Conservation (phyloP, 2,113 vertebrate genomes). For the Tachysurus fulvidraco region DNA sequence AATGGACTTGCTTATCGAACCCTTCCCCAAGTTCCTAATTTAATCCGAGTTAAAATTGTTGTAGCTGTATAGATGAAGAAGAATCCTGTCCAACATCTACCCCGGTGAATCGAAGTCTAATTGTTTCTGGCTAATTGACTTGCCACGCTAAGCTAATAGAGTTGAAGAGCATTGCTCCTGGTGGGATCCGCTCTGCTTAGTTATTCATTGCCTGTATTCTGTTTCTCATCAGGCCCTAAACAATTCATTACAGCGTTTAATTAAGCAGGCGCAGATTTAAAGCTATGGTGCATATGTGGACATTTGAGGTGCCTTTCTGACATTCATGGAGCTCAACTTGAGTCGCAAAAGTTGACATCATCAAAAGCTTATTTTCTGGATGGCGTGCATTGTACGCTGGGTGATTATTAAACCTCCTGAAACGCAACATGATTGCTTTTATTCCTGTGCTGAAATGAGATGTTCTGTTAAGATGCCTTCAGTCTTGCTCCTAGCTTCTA, state of each 20-base stretch:
- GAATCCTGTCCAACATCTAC: neutral
- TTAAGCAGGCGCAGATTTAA: constrained; percentile 54
- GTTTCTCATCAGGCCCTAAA: constrained; percentile 50
- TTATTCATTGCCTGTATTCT: constrained; percentile 44
- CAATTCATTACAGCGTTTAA: constrained; percentile 60
- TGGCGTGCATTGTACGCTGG: neutral
- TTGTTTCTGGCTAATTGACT: constrained; percentile 31
- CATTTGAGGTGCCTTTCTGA: neutral
- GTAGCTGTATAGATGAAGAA: neutral
- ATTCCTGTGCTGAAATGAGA: constrained; percentile 4
- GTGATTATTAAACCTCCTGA: constrained; percentile 20
- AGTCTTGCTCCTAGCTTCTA: neutral
- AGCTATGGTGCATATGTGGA: constrained; percentile 23
- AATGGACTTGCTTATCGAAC: neutral
- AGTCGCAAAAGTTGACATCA: neutral
- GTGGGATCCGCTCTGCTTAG: constrained; percentile 31
- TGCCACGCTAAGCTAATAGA: constrained; percentile 45
- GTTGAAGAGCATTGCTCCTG: constrained; percentile 39
- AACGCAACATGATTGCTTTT: constrained; percentile 27
- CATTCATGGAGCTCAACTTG: constrained; percentile 17
- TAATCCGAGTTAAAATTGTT: neutral
- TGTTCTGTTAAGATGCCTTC: constrained; percentile 20
- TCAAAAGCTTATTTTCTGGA: neutral
- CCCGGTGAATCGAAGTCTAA: neutral
- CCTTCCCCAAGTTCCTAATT: neutral